Evolutionary conservation across 2,888 invertebrate genomes (phyloP).

Genomic region (Embidobia sp.): DNA sequence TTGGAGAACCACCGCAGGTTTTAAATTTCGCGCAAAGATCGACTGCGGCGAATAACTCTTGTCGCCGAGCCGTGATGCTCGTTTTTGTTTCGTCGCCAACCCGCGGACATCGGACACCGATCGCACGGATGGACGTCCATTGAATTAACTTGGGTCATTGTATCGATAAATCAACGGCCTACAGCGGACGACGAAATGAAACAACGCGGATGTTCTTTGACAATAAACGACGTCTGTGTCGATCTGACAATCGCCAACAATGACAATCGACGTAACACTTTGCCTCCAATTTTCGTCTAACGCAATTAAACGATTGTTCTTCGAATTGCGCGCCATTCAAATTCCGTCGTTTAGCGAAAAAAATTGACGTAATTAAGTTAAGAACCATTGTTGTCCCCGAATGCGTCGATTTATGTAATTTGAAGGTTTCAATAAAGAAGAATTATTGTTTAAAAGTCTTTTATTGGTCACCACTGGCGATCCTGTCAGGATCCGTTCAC

Average conservation of each 20-base stretch:
- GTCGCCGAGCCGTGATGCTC: slow-evolving; percentile 4
- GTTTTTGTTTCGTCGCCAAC: too few relatives aligned
- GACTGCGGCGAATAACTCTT: slow-evolving; percentile 14
- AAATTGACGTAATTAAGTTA: too few relatives aligned
- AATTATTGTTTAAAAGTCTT: too few relatives aligned
- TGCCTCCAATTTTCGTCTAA: slow-evolving; percentile 10
- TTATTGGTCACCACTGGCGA: too few relatives aligned
- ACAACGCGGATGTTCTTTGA: slow-evolving; percentile 44
- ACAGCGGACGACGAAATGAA: slow-evolving; percentile 34
- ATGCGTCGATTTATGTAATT: too few relatives aligned
- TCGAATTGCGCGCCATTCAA: neutral
- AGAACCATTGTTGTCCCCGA: too few relatives aligned
- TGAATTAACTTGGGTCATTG: slow-evolving; percentile 50
- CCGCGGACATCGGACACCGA: slow-evolving; percentile 43
- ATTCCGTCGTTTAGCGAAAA: too few relatives aligned
- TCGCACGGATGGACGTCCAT: slow-evolving; percentile 39
- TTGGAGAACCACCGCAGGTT: slow-evolving; percentile 46
- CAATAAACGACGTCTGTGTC: slow-evolving; percentile 5
- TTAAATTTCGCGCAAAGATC: slow-evolving; percentile 45
- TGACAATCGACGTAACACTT: slow-evolving; percentile 30
- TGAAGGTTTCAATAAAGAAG: too few relatives aligned
- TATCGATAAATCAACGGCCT: slow-evolving; percentile 50
- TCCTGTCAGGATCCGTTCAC: too few relatives aligned
- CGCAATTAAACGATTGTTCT: slow-evolving; percentile 9
- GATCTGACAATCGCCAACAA: slow-evolving; percentile 14